These are phyloP conservation scores for Hozukius guyotensis DNA, from an alignment of 2,797 vertebrate genomes.

Conservation along the genomic window DNA sequence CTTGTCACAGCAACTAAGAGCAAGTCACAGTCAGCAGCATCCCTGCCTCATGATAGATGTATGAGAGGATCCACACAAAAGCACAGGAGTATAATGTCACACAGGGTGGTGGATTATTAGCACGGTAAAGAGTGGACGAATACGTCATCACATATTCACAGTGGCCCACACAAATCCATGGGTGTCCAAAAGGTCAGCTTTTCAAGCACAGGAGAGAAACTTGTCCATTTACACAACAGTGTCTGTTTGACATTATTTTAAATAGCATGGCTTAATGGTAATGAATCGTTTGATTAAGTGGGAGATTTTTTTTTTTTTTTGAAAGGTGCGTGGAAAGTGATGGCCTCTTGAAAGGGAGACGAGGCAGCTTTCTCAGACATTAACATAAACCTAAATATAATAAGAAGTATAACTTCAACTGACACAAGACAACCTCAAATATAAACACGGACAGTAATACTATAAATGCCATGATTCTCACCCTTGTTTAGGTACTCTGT, in stretches of 20 bases:
- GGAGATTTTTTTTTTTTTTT: neutral
- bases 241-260: neutral
- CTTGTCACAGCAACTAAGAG: constrained; percentile 45
- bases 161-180: constrained; percentile 13
- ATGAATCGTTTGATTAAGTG: constrained; percentile 22
- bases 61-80: constrained; percentile 33
- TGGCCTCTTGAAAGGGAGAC: neutral
- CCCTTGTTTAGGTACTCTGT: constrained; percentile 88
- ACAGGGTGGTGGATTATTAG: constrained; percentile 42
- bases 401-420: neutral
- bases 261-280: neutral
- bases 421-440: neutral
- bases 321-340: neutral
- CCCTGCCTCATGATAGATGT: constrained; percentile 52
- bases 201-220: neutral
- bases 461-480: constrained; percentile 64
- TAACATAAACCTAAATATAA: neutral
- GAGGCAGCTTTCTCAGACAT: neutral
- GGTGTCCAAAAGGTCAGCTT: constrained; percentile 32
- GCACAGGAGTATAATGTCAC: constrained; percentile 36
- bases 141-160: constrained; percentile 30
- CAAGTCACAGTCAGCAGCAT: constrained; percentile 74
- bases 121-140: constrained; percentile 19
- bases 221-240: neutral
- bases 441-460: neutral